Evolutionary conservation across 2,113 vertebrate species (phyloP).

Genomic region (Alethe castanea): DNA sequence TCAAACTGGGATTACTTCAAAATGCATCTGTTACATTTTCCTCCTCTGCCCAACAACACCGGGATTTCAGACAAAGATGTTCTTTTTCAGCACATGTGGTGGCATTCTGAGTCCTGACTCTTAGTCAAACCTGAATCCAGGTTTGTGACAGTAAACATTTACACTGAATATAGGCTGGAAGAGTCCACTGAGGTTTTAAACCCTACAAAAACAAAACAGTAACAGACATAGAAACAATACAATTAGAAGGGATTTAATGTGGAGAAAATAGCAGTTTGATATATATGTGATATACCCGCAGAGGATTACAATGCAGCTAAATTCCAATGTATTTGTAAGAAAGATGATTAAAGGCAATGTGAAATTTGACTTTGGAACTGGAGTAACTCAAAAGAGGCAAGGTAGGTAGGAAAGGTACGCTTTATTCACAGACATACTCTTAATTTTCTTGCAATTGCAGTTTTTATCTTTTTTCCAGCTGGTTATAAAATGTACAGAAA

Average conservation of each 20-base stretch:
- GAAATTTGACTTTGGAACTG: not conserved
- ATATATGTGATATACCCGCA: not conserved
- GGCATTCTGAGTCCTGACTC: not conserved
- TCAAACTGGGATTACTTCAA: not conserved
- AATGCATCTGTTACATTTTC: not conserved
- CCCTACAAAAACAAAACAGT: not conserved
- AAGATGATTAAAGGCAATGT: not conserved
- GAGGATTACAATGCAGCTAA: not conserved
- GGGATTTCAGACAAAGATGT: not conserved
- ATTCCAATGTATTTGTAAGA: not conserved
- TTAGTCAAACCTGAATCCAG: not conserved
- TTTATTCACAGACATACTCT: not conserved
- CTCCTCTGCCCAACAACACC: not conserved
- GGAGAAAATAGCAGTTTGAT: not conserved
- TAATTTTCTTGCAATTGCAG: rapidly evolving
- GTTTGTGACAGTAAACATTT: not conserved
- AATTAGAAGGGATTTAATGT: not conserved
- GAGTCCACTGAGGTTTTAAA: not conserved
- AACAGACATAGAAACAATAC: not conserved
- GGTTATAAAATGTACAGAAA: rapidly evolving
- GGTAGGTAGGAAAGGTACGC: not conserved
- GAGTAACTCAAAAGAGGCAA: not conserved
- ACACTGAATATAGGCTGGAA: not conserved
- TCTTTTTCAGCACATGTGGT: not conserved
- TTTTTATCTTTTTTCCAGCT: not conserved